A percentile compares a stretch with the other conserved stretches of the same genome.
Evolutionary conservation across 2,797 vertebrate species (phyloP).

Genomic region (Scolopax rusticola): DNA sequence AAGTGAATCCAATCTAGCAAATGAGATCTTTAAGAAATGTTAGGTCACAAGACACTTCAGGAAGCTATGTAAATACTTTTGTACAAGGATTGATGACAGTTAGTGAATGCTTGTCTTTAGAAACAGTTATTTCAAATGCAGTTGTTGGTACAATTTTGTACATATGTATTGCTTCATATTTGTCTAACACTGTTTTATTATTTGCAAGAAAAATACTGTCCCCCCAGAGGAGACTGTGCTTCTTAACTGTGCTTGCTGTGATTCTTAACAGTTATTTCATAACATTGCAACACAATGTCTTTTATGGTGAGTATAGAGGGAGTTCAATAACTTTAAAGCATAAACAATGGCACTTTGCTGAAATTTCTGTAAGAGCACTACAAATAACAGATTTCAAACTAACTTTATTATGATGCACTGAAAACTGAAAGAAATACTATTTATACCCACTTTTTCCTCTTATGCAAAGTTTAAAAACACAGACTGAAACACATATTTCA

Average conservation of each 20-base stretch:
- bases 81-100: not conserved
- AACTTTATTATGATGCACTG: conserved; percentile 1
- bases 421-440: not conserved
- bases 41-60: not conserved
- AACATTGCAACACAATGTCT: not conserved
- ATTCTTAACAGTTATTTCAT: not conserved
- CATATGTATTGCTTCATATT: not conserved
- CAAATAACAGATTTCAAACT: not conserved
- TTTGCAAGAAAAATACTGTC: not conserved
- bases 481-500: not conserved
- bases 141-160: not conserved
- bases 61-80: not conserved
- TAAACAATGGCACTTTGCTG: conserved; percentile 33
- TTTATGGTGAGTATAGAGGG: not conserved
- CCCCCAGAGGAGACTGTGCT: not conserved
- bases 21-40: not conserved
- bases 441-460: not conserved
- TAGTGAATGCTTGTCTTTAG: not conserved
- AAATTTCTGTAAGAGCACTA: not conserved
- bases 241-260: not conserved
- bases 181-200: not conserved
- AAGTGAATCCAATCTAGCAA: not conserved
- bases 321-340: not conserved
- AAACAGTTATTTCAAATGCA: not conserved
- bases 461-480: not conserved